Evolutionary conservation across 2,888 invertebrate genomes (phyloP).

Genomic region (Eudemis profundana): DNA sequence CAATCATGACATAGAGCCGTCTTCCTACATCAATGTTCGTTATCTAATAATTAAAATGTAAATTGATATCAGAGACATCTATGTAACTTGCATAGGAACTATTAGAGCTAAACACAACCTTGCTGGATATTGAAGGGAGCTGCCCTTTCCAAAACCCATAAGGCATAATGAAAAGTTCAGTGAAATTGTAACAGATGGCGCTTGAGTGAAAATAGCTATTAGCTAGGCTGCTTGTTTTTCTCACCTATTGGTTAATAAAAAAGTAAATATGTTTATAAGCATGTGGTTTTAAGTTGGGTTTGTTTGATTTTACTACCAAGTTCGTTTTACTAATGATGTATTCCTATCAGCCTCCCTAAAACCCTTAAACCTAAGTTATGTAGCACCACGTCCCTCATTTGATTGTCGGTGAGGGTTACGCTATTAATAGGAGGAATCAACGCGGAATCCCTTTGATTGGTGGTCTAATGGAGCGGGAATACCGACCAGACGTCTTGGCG

Average conservation of each 20-base stretch:
- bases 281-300: no score
- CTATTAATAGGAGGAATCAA: slow-evolving; percentile 60
- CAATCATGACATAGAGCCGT: background rate
- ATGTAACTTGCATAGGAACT: background rate
- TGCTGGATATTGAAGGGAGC: background rate
- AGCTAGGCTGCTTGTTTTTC: no score
- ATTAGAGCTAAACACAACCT: background rate
- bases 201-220: background rate
- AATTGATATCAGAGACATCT: slow-evolving; percentile 14
- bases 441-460: slow-evolving; percentile 78
- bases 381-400: background rate
- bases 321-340: no score
- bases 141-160: background rate
- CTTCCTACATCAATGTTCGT: background rate
- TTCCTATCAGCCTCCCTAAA: no score
- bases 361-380: background rate
- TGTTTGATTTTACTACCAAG: no score
- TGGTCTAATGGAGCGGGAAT: slow-evolving; percentile 71
- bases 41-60: background rate
- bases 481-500: slow-evolving; percentile 60
- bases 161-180: background rate
- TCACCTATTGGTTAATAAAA: no score
- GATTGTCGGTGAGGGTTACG: background rate
- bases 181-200: slow-evolving; percentile 16
- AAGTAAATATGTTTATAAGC: no score